Base-by-base conservation (phyloP, 2,797 vertebrate species). In the Phoeniculus purpureus region DNA sequence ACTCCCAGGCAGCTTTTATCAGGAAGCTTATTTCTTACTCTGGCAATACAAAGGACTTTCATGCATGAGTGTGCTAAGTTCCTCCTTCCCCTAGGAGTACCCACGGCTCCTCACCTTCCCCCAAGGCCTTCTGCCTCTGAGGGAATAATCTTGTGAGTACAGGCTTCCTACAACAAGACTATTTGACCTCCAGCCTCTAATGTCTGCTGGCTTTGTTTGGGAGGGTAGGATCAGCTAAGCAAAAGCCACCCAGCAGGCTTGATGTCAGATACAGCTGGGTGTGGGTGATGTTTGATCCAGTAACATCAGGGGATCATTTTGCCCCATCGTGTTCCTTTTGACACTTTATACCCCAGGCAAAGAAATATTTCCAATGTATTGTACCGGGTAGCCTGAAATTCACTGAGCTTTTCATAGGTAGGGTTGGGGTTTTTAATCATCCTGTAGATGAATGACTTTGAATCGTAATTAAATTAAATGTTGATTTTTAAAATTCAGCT, bases 401-500 rank as follows among this genome's bases (percentile, higher is more conserved):
- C 62, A 74, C 15, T 55, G 43, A 54, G 43, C 23, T 59, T 74
- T 84, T 91, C 51, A 54, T 43, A 43, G 43, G 43, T 43, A 15
- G 43, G 43, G 26, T 77, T 71, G 58, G 10, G 6, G 7, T 6
- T 1, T 50, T 88, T 67, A 75, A 10, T 82, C 40, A 31, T 55
- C 43, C 40, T 64, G 9, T 48, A 66, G 23, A 31, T 60, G 78
- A 75, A 47, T 72, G 1, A 52, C 15, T 87, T 72, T 50, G 50
- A 81, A 70, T 90, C 13, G 7, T 70, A 47, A 77, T 78, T 87
- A 87, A 91, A 82, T 83, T 45, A 20, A 23, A 18, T 65, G 15
- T 60, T 58, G 14, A 52, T 81, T 82, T 94, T 85, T 70, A n/a
- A 89, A 94, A 92, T 70, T 82, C 62, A 66, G 3, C 27, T 75